phyloP scores from a whole-genome alignment of 2,888 invertebrate species.

The Eupithecia subfuscata region DNA sequence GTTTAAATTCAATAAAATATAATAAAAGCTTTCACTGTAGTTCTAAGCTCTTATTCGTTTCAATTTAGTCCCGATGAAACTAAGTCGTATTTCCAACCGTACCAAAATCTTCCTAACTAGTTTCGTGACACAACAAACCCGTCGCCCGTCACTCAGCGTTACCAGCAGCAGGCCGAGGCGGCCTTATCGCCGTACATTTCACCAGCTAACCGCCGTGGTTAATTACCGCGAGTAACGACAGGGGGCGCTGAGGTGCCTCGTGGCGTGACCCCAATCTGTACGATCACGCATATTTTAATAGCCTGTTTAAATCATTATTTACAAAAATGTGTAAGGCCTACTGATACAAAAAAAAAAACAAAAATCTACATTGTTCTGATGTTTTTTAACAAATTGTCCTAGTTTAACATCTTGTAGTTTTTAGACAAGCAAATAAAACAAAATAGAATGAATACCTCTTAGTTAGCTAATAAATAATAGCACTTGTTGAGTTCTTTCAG shows the following conservation, averaged over 20 bases:
- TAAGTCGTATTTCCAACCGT: background rate
- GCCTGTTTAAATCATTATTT: background rate
- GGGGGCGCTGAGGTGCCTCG: conserved; percentile 23
- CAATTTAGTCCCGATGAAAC: too few species aligned
- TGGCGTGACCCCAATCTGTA: conserved; percentile 28
- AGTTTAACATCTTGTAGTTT: background rate
- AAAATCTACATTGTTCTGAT: background rate
- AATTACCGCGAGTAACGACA: conserved; percentile 32
- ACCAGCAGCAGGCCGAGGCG: conserved; percentile 19
- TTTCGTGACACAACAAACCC: conserved; percentile 17
- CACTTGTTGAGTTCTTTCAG: too few species aligned
- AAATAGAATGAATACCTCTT: background rate
- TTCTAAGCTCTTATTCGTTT: too few species aligned
- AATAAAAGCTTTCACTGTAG: too few species aligned
- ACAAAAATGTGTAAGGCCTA: background rate
- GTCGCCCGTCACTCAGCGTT: conserved; percentile 35
- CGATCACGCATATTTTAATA: conserved; percentile 28
- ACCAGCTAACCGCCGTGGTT: conserved; percentile 28
- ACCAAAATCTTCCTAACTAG: background rate
- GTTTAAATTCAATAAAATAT: too few species aligned
- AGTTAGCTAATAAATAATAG: too few species aligned
- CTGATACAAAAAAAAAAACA: background rate
- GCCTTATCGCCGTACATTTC: conserved; percentile 29
- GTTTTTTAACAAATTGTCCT: background rate
- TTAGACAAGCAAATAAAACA: background rate